These are phyloP conservation scores for Arbacia lixula DNA, from an alignment of 53 echinoderm and acorn worm genomes.

Conservation along the genomic window DNA sequence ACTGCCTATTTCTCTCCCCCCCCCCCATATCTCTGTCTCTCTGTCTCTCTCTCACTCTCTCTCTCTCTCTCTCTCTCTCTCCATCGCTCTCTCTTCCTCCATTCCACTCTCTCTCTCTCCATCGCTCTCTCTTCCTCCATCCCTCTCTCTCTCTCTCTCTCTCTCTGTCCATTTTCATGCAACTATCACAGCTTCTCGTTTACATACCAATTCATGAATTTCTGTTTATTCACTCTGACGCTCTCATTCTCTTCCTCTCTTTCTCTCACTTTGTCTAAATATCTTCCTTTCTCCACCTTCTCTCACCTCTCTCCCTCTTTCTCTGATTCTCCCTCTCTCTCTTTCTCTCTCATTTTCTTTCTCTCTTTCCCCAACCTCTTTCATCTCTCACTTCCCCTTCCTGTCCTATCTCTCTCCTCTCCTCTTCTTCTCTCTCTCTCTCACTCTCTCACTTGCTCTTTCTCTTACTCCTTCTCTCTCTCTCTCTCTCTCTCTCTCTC, in stretches of 20 bases:
- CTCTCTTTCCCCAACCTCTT: background rate
- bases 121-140: background rate
- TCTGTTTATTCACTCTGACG: background rate
- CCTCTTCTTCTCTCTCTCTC: background rate
- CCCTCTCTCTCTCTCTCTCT: background rate
- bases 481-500: background rate
- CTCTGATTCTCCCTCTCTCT: background rate
- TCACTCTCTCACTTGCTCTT: background rate
- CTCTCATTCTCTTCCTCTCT: background rate
- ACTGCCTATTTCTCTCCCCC: background rate
- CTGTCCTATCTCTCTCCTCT: background rate
- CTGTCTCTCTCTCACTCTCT: no score
- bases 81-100: background rate
- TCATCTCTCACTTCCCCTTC: background rate
- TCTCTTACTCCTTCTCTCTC: background rate
- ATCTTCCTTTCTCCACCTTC: background rate
- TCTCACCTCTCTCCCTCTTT: background rate
- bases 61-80: background rate
- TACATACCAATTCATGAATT: no score
- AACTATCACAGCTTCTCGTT: no score
- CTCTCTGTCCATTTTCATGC: background rate
- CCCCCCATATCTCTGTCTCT: no score
- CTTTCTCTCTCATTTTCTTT: background rate
- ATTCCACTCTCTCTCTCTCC: background rate
- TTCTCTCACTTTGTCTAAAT: background rate